phyloP scores from a whole-genome alignment of 2,888 invertebrate species.

The Doris montereyensis region DNA sequence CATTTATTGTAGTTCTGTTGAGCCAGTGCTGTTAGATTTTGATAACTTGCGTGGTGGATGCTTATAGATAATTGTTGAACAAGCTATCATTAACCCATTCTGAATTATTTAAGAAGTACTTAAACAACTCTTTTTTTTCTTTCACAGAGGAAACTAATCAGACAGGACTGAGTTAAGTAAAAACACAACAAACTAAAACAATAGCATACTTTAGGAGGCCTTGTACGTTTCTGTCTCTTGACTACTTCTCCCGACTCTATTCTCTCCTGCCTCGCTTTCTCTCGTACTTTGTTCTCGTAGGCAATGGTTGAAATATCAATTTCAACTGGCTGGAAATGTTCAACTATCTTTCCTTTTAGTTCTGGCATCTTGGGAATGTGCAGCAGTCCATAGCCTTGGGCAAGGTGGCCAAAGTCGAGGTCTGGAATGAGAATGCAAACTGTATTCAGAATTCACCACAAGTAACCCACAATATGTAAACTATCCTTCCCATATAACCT shows the following conservation, averaged over 20 bases:
- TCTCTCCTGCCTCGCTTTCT: conserved; percentile 82
- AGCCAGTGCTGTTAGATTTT: no score
- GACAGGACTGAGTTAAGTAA: not conserved
- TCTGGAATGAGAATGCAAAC: conserved; percentile 78
- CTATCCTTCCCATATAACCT: no score
- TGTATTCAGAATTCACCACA: no score
- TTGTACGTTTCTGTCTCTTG: conserved; percentile 44
- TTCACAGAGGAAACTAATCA: not conserved
- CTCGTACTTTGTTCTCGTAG: conserved; percentile 84
- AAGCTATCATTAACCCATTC: no score
- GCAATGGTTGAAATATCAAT: conserved; percentile 84
- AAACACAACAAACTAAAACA: not conserved
- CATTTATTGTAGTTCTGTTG: no score
- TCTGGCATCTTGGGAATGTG: conserved; percentile 97
- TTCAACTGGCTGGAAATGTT: conserved; percentile 77
- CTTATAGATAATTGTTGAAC: no score
- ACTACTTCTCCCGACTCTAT: conserved; percentile 79
- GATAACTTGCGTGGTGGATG: no score
- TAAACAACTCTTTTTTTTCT: no score
- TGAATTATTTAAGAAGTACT: no score
- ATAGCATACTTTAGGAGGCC: conserved; percentile 48
- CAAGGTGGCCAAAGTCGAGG: conserved; percentile 86
- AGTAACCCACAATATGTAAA: no score
- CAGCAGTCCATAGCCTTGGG: conserved; percentile 90
- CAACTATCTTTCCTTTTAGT: conserved; percentile 79